Base-by-base conservation (phyloP, 2,113 vertebrate species). In the Chinchilla lanigera region DNA sequence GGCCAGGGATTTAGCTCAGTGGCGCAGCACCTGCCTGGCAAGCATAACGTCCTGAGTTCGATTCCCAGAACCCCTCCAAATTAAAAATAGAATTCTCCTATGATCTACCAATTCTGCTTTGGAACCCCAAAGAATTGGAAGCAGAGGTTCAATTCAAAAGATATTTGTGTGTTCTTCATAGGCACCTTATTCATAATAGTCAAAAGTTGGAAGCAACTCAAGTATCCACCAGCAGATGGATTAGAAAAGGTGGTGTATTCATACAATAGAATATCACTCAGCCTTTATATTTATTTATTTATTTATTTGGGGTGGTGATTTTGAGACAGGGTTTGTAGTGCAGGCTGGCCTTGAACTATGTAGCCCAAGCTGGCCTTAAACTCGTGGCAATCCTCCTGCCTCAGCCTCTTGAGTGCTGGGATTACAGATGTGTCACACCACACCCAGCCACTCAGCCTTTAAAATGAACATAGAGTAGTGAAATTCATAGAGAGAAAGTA, bases 81-180 rank as follows among this genome's bases (percentile, higher is more conserved):
- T 50, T 50, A 50, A 54, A n/a, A 67, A 67, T 50, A 94, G 56
- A 93, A 89, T 78, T 60, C 38, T 22, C 54, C 11, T 28, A 33
- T 20, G 26, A 90, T 44, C 56, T 17, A 65, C 58, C 10, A 33
- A 80, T 65, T 86, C 63, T 28, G 33, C 52, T 44, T 80, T 50
- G 35, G n/a, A 41, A 86, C 60, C 41, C 1, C 5, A 85, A 63
- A 97, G 69, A 92, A 73, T 7, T 71, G 47, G 47, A 96, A 96
- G 35, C 63, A 95, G 82, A 22, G 52, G 75, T 92, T 90, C 75
- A 77, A 73, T 89, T 87, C 67, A 77, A 67, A 67, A 78, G 41
- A 16, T 38, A 47, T 91, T 63, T 81, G 33, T 41, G 14, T 2
- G 61, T 6, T 24, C 52, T n/a, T 87, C 81, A 82, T 6, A 80